Conservation (phyloP, 1,140 invertebrate genomes). For the Diabrotica undecimpunctata region DNA sequence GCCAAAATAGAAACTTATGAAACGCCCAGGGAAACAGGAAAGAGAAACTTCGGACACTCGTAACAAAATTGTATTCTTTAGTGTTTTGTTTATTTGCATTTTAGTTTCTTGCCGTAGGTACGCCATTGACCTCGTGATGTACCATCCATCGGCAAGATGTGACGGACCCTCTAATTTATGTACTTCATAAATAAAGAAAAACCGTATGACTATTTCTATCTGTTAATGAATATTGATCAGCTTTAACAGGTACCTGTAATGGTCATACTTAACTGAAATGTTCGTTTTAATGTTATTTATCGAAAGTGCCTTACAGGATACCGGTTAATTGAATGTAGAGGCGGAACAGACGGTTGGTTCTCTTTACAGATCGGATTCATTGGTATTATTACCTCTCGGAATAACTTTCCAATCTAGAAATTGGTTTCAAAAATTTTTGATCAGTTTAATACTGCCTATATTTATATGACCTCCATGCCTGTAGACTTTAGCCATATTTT, state of each 20-base stretch:
- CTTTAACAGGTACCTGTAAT: not conserved
- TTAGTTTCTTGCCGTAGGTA: too few species aligned
- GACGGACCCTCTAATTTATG: too few species aligned
- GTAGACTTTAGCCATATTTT: too few species aligned
- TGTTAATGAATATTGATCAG: slow-evolving; percentile 1
- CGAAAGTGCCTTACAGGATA: not conserved
- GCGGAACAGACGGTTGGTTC: not conserved
- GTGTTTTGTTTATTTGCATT: too few species aligned
- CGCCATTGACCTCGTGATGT: too few species aligned
- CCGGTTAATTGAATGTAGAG: not conserved
- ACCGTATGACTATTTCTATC: not conserved
- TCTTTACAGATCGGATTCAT: not conserved
- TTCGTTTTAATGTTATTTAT: not conserved
- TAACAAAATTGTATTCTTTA: too few species aligned
- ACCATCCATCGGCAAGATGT: too few species aligned
- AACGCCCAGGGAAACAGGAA: too few species aligned
- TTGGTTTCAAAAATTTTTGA: not conserved
- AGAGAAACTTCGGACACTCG: too few species aligned
- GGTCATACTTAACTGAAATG: not conserved
- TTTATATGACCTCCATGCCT: too few species aligned
- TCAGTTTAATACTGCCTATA: too few species aligned
- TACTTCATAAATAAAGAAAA: not conserved
- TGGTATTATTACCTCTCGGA: not conserved
- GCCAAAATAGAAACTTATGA: too few species aligned
- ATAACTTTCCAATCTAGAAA: not conserved